Percentiles rank a stretch among this genome's conserved stretches.
Conservation (phyloP, 2,797 vertebrate genomes). For the Poliocrania exsul region DNA sequence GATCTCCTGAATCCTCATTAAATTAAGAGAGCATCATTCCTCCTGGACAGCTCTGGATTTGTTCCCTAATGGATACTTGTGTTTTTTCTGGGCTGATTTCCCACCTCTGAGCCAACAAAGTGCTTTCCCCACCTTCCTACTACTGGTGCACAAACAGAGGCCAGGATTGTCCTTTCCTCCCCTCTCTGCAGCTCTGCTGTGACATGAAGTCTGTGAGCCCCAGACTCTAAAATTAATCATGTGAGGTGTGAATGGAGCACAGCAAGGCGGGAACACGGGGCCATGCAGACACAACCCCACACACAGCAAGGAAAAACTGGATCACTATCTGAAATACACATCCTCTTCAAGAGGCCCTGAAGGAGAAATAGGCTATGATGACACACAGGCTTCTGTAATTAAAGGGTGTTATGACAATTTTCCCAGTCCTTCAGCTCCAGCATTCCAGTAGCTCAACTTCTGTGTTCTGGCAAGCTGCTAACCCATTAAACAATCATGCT, state of each 20-base stretch:
- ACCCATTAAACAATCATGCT: not conserved
- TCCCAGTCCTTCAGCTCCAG: not conserved
- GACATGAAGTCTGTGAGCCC: not conserved
- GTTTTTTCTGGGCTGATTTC: not conserved
- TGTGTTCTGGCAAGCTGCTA: not conserved
- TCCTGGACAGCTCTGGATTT: not conserved
- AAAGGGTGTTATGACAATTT: not conserved
- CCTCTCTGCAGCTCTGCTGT: not conserved
- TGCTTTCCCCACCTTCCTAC: not conserved
- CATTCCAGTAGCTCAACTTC: not conserved
- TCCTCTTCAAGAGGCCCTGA: not conserved
- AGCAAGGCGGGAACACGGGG: not conserved
- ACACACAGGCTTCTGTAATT: not conserved
- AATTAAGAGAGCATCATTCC: not conserved
- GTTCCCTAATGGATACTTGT: not conserved
- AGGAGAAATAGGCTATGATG: not conserved
- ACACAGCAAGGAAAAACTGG: rapidly evolving
- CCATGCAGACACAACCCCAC: not conserved
- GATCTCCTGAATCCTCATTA: not conserved
- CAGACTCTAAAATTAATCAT: not conserved
- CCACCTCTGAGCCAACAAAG: not conserved
- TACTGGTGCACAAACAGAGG: not conserved
- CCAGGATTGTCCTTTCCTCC: not conserved
- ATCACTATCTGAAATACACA: not conserved
- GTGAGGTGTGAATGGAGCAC: not conserved